Percentiles rank a stretch among this genome's conserved stretches.
Evolutionary conservation across 1,140 invertebrate species (phyloP).

Genomic region (Drosophila littoralis): DNA sequence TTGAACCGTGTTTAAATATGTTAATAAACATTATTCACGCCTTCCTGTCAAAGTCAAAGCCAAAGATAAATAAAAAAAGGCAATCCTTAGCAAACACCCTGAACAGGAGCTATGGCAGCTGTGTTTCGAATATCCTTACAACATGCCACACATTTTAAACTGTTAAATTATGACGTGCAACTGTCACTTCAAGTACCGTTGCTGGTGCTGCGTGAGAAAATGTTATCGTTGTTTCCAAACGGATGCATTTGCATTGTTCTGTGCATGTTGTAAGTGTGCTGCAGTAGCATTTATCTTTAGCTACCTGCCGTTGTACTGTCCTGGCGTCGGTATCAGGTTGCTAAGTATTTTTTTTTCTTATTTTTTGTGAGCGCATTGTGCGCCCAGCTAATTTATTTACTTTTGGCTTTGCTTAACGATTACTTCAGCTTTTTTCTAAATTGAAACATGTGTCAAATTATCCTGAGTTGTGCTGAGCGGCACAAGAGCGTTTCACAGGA

Average conservation of each 20-base stretch:
- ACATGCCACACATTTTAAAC: slow-evolving; percentile 62
- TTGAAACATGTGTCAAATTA: slow-evolving; percentile 52
- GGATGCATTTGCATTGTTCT: slow-evolving; percentile 57
- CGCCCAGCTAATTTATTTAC: slow-evolving; percentile 76
- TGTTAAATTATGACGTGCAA: slow-evolving; percentile 80
- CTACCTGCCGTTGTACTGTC: slow-evolving; percentile 30
- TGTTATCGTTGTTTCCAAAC: slow-evolving; percentile 75
- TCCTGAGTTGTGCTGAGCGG: neutral
- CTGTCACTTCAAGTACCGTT: slow-evolving; percentile 71
- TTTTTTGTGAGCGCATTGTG: slow-evolving; percentile 27
- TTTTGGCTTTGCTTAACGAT: slow-evolving; percentile 44
- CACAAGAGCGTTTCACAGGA: slow-evolving; percentile 37
- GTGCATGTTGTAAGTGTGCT: slow-evolving; percentile 18
- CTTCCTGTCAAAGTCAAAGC: slow-evolving; percentile 25
- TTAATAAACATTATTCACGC: slow-evolving; percentile 59
- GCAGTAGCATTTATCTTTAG: slow-evolving; percentile 60
- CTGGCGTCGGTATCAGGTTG: slow-evolving; percentile 52
- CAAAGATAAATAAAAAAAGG: slow-evolving; percentile 37
- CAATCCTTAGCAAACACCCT: slow-evolving; percentile 59
- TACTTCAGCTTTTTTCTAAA: slow-evolving; percentile 43
- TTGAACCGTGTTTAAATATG: slow-evolving; percentile 79
- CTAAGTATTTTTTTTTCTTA: slow-evolving; percentile 49
- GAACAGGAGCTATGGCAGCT: slow-evolving; percentile 41
- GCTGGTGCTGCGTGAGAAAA: slow-evolving; percentile 69
- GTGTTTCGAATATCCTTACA: slow-evolving; percentile 56